Base-by-base conservation (phyloP, 2,888 invertebrate genomes). In the Tanytarsus gracilentus region DNA sequence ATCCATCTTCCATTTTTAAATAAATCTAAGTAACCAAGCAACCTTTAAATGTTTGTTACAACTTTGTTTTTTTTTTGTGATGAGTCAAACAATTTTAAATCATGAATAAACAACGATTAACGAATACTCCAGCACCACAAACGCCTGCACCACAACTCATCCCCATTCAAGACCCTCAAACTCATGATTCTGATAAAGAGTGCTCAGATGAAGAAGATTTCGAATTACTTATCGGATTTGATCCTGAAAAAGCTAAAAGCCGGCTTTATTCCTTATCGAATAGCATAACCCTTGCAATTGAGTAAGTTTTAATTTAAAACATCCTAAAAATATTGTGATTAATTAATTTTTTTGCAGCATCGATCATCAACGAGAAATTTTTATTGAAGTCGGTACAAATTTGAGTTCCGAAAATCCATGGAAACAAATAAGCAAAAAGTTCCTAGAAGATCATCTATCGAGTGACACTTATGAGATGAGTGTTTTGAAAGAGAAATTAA, bases 371-470 rank as follows among this genome's bases (percentile, higher is more conserved):
- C 69, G 68, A 61, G 48, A 62, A 1, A 70, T 86, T 9, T 82
- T 83, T 62, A 76, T 84, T 64, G 77, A 81, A 2, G 78, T 86
- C 40, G 88, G 86, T 1, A 74, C 78, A 33, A 78, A 87, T 67
- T 78, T 88, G 0, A 85, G 81, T 1, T 79, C 82, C 16, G 87
- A 88, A 68, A 81, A 79, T 66, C 87, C 88, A 0, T 88, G 87
- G 87, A 83, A 82, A 63, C 76, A 75, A 62, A 73, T 87, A 0
- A 74, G 73, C 18, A 86, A 80, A 69, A 77, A 78, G 29, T 73
- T 78, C 48, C 72, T 88, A 1, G 74, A 79, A 53, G 84, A 86
- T 65, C 76, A 78, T 58, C 75, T 88, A 3, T 68, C 71, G 23
- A 69, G 71, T 27, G 67, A 78, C 63, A 63, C 74, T 1, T 77